Percentiles rank a stretch among this genome's conserved stretches.
Conservation (phyloP, 2,113 vertebrate species). For the Archocentrus centrarchus region DNA sequence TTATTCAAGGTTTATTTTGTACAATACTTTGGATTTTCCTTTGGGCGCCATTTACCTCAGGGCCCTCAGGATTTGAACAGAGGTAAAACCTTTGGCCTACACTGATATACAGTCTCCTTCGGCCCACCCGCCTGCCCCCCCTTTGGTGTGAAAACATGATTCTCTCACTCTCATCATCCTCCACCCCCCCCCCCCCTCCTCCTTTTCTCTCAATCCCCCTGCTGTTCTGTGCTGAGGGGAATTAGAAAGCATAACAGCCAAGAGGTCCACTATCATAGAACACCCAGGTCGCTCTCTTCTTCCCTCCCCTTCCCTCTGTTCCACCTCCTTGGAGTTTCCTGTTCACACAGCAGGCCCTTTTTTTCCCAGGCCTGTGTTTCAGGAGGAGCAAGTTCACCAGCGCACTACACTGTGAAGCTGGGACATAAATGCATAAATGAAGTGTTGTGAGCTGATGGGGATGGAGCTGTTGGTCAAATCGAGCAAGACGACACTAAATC, state of each 20-base stretch:
- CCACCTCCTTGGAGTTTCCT: constrained; percentile 57
- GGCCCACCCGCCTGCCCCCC: constrained; percentile 53
- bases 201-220: constrained; percentile 44
- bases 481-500: constrained; percentile 55
- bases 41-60: constrained; percentile 76
- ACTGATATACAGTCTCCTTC: constrained; percentile 68
- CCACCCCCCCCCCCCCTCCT: constrained; percentile 23
- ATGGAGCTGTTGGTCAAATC: constrained; percentile 32
- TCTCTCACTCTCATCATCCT: constrained; percentile 58
- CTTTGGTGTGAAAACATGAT: constrained; percentile 63
- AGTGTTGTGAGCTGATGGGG: constrained; percentile 36
- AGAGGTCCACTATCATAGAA: constrained; percentile 84
- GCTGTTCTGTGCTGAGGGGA: constrained; percentile 80
- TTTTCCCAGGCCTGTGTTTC: constrained; percentile 47
- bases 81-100: constrained; percentile 37
- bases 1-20: background rate
- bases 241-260: constrained; percentile 87
- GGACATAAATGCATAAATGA: constrained; percentile 44
- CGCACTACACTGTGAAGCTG: constrained; percentile 27
- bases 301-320: constrained; percentile 52
- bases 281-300: constrained; percentile 86
- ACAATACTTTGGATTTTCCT: constrained; percentile 21
- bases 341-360: constrained; percentile 66
- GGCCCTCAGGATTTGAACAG: background rate
- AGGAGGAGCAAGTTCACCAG: constrained; percentile 44